A percentile compares a stretch with the other conserved stretches of the same genome.
Conservation (phyloP, 2,113 vertebrate species). For the Aphyosemion australe region DNA sequence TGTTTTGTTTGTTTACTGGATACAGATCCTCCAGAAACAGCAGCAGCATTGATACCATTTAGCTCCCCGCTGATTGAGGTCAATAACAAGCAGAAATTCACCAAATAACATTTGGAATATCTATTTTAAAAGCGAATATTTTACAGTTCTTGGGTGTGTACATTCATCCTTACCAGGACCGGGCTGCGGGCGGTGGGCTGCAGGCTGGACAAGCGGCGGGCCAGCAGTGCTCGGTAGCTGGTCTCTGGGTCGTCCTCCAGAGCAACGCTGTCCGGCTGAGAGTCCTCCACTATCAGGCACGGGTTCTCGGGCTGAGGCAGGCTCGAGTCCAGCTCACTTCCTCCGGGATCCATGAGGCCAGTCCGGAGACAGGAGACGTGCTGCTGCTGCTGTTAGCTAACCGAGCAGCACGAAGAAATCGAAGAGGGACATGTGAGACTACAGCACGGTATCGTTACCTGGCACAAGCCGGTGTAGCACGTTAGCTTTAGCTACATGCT, state of each 20-base stretch:
- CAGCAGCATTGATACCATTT: neutral
- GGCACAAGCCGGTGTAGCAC: slow-evolving; percentile 13
- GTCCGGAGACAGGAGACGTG: slow-evolving; percentile 34
- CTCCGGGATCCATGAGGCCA: slow-evolving; percentile 83
- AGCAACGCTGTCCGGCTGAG: slow-evolving; percentile 86
- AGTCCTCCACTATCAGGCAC: slow-evolving; percentile 92
- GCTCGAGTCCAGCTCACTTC: slow-evolving; percentile 84
- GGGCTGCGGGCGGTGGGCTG: slow-evolving; percentile 83
- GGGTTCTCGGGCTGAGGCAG: slow-evolving; percentile 87
- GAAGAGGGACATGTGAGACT: neutral
- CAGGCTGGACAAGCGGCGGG: slow-evolving; percentile 81
- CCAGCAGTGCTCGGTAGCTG: slow-evolving; percentile 81
- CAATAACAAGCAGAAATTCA: neutral
- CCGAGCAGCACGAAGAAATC: neutral
- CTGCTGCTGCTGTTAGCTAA: slow-evolving; percentile 21
- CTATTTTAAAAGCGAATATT: too few species aligned
- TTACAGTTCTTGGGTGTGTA: neutral
- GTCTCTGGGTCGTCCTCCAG: slow-evolving; percentile 82
- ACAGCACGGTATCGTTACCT: neutral
- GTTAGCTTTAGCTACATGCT: slow-evolving; percentile 31
- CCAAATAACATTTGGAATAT: too few species aligned
- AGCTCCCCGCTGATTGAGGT: neutral
- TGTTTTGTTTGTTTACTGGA: too few species aligned
- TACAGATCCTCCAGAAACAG: neutral
- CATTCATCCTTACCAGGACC: slow-evolving; percentile 78